Percentiles rank a stretch among this genome's conserved stretches.
Evolutionary conservation across 2,113 vertebrate species (phyloP).

Genomic region (Lontra canadensis): DNA sequence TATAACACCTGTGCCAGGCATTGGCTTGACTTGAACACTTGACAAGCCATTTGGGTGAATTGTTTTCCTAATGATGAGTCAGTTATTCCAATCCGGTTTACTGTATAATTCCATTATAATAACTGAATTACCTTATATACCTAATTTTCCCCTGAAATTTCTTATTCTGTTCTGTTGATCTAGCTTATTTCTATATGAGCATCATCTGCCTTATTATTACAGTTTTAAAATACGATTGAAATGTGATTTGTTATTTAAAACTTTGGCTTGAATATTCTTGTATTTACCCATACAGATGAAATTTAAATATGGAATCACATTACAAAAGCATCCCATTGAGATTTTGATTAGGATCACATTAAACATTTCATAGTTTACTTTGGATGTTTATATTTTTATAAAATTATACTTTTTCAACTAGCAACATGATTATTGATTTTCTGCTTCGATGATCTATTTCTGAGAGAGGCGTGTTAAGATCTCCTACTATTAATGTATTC

Average conservation of each 20-base stretch:
- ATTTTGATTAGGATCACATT: not conserved
- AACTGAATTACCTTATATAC: not conserved
- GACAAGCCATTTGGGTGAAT: too few species aligned
- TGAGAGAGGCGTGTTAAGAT: too few species aligned
- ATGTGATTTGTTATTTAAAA: not conserved
- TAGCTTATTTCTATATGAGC: not conserved
- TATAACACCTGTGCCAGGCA: not conserved
- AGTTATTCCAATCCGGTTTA: not conserved
- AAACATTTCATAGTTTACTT: not conserved
- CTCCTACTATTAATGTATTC: too few species aligned
- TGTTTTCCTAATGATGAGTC: not conserved
- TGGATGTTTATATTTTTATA: not conserved
- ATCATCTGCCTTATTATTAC: not conserved
- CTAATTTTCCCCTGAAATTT: not conserved
- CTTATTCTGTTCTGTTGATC: not conserved
- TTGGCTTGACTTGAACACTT: too few species aligned
- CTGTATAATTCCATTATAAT: not conserved
- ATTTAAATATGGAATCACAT: slow-evolving; percentile 4
- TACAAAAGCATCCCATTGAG: not conserved
- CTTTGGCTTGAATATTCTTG: not conserved
- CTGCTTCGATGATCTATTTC: too few species aligned
- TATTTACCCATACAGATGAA: not conserved
- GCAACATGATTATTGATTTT: not conserved
- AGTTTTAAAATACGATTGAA: not conserved
- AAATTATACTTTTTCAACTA: not conserved